Evolutionary conservation across 1,140 invertebrate species (phyloP), one percentile per base, ranked within the genome.

Genomic region (Lepidurus packardi): DNA sequence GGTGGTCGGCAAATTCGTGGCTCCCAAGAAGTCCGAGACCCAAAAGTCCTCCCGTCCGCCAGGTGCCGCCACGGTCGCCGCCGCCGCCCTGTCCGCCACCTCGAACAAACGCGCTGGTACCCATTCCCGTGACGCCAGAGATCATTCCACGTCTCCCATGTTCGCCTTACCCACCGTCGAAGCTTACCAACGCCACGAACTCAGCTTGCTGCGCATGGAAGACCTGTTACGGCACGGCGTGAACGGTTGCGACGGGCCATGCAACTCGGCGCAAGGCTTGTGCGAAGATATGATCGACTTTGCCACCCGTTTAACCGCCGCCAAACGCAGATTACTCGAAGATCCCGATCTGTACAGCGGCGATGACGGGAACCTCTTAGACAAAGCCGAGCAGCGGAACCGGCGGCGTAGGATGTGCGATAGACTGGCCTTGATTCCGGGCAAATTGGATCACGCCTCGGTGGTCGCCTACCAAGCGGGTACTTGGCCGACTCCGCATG

Each of bases 381-480:
- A 88, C 8, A 86, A 86, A 73, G 86, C 87, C 41, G 90, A 92
- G 79, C 90, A 92, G 82, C 88, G 91, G 77, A 85, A 87, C 73
- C 86, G 91, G 79, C 85, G 92, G 43, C 89, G 91, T 82, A 89
- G 89, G 80, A 90, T 92, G 77, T 86, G 92, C 81, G 91, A 92
- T 83, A 93, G 88, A 86, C 88, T 90, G 81, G 89, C 90, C 77
- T 85, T 90, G 83, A 90, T 96, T 79, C 94, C 95, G 1, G 95
- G 95, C n/a, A 97, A 97, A 85, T 85, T 97, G 78, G 95, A 97
- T 85, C 95, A 97, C 85, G 95, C 95, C 24, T 93, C 93, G 9
- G 90, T 95, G 24, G 91, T 94, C 73, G 93, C 94, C 0, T 94
- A 92, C 82, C 90, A 91, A 81, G 91, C 94, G 25, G 91, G 90